Percentiles rank a stretch among this genome's conserved stretches.
These are phyloP conservation scores for Prosapia bicincta DNA, from an alignment of 2,888 invertebrate genomes.

Conservation along the genomic window DNA sequence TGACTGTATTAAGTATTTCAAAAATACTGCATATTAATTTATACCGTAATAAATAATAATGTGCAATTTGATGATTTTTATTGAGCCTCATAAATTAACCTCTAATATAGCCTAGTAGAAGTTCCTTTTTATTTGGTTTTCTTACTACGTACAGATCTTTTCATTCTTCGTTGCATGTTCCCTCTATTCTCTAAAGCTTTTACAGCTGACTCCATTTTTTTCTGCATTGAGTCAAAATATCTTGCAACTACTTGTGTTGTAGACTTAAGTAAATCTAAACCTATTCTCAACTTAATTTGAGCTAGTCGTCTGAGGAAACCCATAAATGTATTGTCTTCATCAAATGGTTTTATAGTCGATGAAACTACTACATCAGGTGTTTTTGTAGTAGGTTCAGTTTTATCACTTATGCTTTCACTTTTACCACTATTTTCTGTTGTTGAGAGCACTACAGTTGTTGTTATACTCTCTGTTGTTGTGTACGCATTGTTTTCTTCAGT, in stretches of 20 bases:
- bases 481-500: neutral
- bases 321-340: constrained; percentile 42
- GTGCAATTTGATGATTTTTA: neutral
- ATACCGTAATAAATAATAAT: neutral
- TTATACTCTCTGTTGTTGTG: constrained; percentile 6
- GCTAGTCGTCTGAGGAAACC: constrained; percentile 60
- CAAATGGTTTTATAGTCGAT: constrained; percentile 1
- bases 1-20: neutral
- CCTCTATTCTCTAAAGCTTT: constrained; percentile 35
- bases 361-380: constrained; percentile 10
- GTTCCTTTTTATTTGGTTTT: constrained; percentile 2
- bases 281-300: constrained; percentile 64
- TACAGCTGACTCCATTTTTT: constrained; percentile 42
- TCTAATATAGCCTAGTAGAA: neutral
- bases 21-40: neutral
- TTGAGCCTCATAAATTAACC: neutral
- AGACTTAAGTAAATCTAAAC: constrained; percentile 62
- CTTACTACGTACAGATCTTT: neutral
- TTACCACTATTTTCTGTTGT: constrained; percentile 12
- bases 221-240: constrained; percentile 60
- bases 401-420: constrained; percentile 9
- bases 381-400: constrained; percentile 20
- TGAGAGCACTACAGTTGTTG: neutral
- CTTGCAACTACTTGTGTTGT: constrained; percentile 64
- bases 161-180: constrained; percentile 13